Base-by-base conservation (phyloP, 2,113 vertebrate genomes). In the Poeciliopsis prolifica region DNA sequence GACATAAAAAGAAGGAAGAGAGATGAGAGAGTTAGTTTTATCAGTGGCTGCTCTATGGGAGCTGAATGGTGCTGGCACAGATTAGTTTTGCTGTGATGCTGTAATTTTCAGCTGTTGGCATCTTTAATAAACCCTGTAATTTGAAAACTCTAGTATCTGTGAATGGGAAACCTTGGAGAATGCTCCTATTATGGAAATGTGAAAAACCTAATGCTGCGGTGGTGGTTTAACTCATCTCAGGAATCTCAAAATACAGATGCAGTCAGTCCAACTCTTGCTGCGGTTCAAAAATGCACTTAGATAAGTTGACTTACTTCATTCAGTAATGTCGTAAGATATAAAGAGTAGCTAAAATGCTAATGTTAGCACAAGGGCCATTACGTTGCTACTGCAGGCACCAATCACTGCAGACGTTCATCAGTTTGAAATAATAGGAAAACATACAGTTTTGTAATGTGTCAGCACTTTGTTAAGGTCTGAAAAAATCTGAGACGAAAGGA, bases 1-100 rank as follows among this genome's bases (percentile, higher is more conserved):
- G 63, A 82, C 79, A 80, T 8, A 17, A 79, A 68, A 78, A 82
- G 83, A 54, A 81, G 71, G 62, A 72, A 75, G 44, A 74, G 61
- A 85, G 12, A 83, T 58, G 44, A 42, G 58, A 79, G 66, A 81
- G 63, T 83, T 78, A 77, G 60, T 61, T 75, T 37, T 51, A 62
- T 80, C 75, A 75, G 31, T 22, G 40, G 79, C 64, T 35, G 28
- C 31, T 48, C 35, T 66, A 66, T 58, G 73, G 11, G 15, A 33
- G 17, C 61, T 1, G 54, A 31, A 42, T n/a, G 72, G 62, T 28
- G 54, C 54, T 69, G 74, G 79, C 74, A 33, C 44, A 64, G 40
- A 66, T 37, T 37, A 54, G 42, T 70, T 64, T 40, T 87, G 76
- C 74, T 82, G 7, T n/a, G 2, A 58, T n/a, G 51, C 24, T 19